Base-by-base conservation (phyloP, 92 coral and sea anemone genomes). In the Metridium senile region DNA sequence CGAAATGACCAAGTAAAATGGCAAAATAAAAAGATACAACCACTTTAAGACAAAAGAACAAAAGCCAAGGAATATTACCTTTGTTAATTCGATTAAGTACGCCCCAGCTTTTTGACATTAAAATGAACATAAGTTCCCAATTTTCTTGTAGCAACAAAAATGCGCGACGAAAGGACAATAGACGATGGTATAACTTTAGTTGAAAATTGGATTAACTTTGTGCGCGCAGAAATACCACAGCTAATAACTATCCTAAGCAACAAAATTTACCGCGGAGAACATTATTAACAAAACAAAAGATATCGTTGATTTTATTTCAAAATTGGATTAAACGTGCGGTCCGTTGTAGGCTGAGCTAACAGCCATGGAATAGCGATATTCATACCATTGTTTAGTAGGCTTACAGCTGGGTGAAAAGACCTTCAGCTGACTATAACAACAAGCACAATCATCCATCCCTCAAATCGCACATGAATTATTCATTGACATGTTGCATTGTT, bases 321-420 rank as follows among this genome's bases (percentile, higher is more conserved):
- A 39, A 39, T 13, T 39, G 49, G 49, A 4, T 13, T 39, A 39
- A 39, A 39, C 6, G 49, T 13, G 49, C 49, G 49, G 49, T 39
- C 13, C 13, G 49, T 39, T 39, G 6, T 39, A 39, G 49, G 8
- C 49, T 39, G 49, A 39, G 49, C 13, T 39, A 39, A 39, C 13
- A 39, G 13, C 49, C 6, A 4, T 13, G 13, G 13, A 39, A 39
- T 39, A 39, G 49, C 13, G 13, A 4, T 39, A 39, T 39, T 39
- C 13, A 39, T 4, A 39, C 18, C 66, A 22, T 63, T 63, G 69
- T 63, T 1, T 63, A 28, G 7, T 29, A 21, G 27, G 9, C 4
- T 63, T 63, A 45, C 84, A 79, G 84, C 84, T 79, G 84, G 30
- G 33, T 18, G 9, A 58, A 58, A 70, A 70, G 69, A 52, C 18